Conservation (phyloP, 53 echinoderm and acorn worm genomes). For the Holothuria leucospilota region DNA sequence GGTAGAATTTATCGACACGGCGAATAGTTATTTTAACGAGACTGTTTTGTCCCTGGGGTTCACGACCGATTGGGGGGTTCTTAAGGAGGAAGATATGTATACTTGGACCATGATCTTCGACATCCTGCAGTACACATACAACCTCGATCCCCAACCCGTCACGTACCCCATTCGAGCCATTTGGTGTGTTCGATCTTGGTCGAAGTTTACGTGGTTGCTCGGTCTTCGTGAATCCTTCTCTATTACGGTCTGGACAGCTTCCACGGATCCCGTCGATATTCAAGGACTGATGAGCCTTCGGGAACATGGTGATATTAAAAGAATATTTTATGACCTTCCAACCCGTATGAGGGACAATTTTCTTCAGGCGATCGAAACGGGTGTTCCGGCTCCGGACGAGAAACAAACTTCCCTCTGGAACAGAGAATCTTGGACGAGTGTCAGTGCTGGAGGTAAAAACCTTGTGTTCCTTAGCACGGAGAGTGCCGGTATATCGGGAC, state of each 20-base stretch:
- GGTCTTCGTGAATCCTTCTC: conserved; percentile 72
- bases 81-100: conserved; percentile 62
- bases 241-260: conserved; percentile 78
- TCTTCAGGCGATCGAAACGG: conserved; percentile 49
- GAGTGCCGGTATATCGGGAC: conserved; percentile 67
- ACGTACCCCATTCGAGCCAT: conserved; percentile 77
- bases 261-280: conserved; percentile 54
- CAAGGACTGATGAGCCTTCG: conserved; percentile 68
- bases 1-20: conserved; percentile 57
- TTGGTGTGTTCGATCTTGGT: conserved; percentile 74
- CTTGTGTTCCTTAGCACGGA: conserved; percentile 74
- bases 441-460: conserved; percentile 27
- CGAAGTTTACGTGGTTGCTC: conserved; percentile 76
- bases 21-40: conserved; percentile 70
- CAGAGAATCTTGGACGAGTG: conserved; percentile 56
- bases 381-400: conserved; percentile 42
- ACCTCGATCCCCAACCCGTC: conserved; percentile 74
- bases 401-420: conserved; percentile 52
- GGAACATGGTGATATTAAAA: conserved; percentile 61
- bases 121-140: conserved; percentile 69
- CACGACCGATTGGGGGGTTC: conserved; percentile 46
- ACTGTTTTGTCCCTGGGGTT: conserved; percentile 80
- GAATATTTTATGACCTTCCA: conserved; percentile 81
- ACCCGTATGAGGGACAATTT: conserved; percentile 49
- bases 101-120: conserved; percentile 90